Evolutionary conservation across 2,113 vertebrate genomes (phyloP).

Genomic region (Pristiophorus japonicus): DNA sequence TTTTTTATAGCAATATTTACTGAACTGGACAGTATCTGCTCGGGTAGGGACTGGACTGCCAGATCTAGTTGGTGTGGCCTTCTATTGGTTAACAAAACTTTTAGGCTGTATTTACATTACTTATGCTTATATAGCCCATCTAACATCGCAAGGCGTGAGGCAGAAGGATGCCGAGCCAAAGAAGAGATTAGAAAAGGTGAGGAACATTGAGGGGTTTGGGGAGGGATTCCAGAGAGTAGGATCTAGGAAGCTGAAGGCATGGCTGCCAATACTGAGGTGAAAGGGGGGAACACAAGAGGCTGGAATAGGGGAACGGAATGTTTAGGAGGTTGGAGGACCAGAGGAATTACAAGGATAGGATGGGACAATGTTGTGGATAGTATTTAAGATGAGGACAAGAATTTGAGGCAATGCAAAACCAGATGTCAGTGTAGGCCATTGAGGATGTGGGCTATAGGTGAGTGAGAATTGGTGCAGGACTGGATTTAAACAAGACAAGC

Average conservation of each 20-base stretch:
- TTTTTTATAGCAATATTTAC: background rate
- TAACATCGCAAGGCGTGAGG: background rate
- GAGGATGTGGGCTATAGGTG: background rate
- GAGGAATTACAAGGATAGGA: background rate
- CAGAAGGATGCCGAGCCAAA: background rate
- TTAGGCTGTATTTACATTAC: background rate
- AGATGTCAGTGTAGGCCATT: background rate
- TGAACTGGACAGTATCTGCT: background rate
- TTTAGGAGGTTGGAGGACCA: background rate
- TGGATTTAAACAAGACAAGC: background rate
- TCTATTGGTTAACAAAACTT: background rate
- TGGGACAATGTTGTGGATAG: background rate
- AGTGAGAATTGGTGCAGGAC: background rate
- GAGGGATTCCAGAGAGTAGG: background rate
- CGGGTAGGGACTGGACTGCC: background rate
- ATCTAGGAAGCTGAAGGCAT: background rate
- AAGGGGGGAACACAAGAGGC: background rate
- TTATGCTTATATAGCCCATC: background rate
- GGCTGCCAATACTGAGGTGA: background rate
- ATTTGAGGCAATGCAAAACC: background rate
- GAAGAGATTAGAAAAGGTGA: background rate
- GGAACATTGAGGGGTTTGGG: background rate
- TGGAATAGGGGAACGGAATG: background rate
- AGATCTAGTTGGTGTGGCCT: background rate
- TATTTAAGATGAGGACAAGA: background rate